Conservation (phyloP, 2,888 invertebrate species). For the Quadroppia sp. region DNA sequence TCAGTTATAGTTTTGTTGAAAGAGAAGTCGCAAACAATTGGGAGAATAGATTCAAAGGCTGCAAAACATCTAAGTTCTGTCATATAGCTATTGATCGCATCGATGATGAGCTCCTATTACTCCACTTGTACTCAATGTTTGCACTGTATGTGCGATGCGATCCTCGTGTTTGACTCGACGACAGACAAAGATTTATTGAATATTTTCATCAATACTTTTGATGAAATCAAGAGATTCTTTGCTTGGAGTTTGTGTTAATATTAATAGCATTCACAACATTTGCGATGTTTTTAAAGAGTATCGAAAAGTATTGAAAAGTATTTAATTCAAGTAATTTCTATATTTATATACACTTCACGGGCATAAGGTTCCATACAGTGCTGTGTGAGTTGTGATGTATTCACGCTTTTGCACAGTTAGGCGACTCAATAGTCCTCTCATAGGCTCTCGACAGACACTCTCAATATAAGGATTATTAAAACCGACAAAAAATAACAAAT, state of each 20-base stretch:
- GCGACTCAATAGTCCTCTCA: background rate
- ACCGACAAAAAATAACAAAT: no score
- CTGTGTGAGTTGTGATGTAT: background rate
- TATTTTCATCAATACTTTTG: background rate
- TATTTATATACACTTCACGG: background rate
- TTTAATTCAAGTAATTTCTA: background rate
- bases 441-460: background rate
- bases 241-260: background rate
- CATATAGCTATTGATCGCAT: constrained; percentile 23
- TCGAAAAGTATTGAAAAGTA: background rate
- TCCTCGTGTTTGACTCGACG: background rate
- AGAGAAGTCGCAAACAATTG: background rate
- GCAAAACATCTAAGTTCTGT: background rate
- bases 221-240: background rate
- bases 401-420: background rate
- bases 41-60: background rate
- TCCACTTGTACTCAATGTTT: background rate
- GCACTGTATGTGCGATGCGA: background rate
- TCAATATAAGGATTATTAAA: background rate
- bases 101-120: constrained; percentile 13
- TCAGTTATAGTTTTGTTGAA: background rate
- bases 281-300: no score
- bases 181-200: constrained; percentile 19
- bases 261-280: background rate
- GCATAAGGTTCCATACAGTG: background rate